Percentiles rank a stretch among this genome's conserved stretches.
These are phyloP conservation scores for Mimumesa dahlbomi DNA, from an alignment of 2,888 invertebrate genomes.

Conservation along the genomic window DNA sequence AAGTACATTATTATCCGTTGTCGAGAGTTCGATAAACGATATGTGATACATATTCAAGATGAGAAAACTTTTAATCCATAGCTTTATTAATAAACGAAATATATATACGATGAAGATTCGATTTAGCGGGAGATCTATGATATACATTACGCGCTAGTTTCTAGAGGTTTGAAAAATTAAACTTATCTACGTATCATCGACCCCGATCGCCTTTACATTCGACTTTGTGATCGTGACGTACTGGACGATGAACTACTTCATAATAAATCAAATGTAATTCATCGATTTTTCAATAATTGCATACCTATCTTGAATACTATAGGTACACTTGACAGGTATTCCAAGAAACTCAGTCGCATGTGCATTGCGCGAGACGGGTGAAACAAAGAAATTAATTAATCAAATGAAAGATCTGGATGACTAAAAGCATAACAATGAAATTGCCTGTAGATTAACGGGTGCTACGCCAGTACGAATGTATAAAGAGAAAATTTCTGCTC, in stretches of 20 bases:
- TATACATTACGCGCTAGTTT: constrained; percentile 29
- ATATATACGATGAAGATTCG: no score
- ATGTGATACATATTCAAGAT: no score
- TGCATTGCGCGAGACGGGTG: not conserved
- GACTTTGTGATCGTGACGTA: constrained; percentile 47
- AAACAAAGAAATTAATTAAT: not conserved
- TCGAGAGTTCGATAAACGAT: no score
- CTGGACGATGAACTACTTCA: constrained; percentile 7
- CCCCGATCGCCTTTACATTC: constrained; percentile 50
- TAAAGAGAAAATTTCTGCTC: constrained; percentile 26
- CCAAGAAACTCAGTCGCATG: not conserved
- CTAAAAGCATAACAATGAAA: not conserved
- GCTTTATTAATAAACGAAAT: no score
- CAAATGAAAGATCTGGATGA: not conserved
- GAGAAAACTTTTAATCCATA: no score
- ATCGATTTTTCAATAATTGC: constrained; percentile 21
- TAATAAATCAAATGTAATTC: constrained; percentile 13
- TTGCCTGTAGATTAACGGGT: constrained; percentile 5
- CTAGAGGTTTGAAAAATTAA: constrained; percentile 34
- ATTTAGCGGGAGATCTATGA: not conserved
- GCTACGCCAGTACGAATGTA: not conserved
- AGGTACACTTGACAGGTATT: not conserved
- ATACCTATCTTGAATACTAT: constrained; percentile 3
- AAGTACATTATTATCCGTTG: no score
- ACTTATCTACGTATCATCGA: constrained; percentile 49